These are phyloP conservation scores for Podabrus alpinus DNA, from an alignment of 2,888 invertebrate genomes.

Conservation along the genomic window DNA sequence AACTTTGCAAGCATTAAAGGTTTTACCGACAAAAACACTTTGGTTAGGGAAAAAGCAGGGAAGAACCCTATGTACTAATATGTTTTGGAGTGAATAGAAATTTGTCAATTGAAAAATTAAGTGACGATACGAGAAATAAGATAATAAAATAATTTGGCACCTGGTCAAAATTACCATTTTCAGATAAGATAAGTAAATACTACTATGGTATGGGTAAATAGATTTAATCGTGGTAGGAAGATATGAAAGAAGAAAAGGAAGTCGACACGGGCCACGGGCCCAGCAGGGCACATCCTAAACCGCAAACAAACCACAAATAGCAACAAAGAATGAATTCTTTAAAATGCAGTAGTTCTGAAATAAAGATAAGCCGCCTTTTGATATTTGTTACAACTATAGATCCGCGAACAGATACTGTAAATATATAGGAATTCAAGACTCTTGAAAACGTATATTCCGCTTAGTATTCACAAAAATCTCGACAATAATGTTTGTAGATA, in stretches of 20 bases:
- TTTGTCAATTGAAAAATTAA: not conserved
- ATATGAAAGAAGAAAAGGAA: constrained; percentile 19
- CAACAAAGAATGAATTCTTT: constrained; percentile 37
- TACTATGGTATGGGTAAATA: not conserved
- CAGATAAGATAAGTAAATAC: not conserved
- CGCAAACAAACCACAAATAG: constrained; percentile 47
- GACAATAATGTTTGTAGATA: constrained; percentile 42
- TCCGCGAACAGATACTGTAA: constrained; percentile 53
- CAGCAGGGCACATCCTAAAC: constrained; percentile 45
- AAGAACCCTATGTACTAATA: not conserved
- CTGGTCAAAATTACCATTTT: not conserved
- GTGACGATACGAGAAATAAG: not conserved
- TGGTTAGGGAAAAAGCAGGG: too few species aligned
- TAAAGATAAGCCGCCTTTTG: constrained; percentile 46
- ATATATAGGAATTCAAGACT: constrained; percentile 49
- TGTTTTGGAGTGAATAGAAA: not conserved
- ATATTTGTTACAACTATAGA: constrained; percentile 45
- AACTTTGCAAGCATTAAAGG: too few species aligned
- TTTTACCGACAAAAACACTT: too few species aligned
- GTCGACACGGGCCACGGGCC: constrained; percentile 48
- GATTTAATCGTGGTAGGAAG: not conserved
- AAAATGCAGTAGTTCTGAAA: constrained; percentile 34
- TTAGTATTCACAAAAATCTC: constrained; percentile 31
- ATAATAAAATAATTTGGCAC: not conserved
- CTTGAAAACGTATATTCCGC: constrained; percentile 51